Conservation (phyloP, 2,888 invertebrate genomes). For the Lampropteryx suffumata region DNA sequence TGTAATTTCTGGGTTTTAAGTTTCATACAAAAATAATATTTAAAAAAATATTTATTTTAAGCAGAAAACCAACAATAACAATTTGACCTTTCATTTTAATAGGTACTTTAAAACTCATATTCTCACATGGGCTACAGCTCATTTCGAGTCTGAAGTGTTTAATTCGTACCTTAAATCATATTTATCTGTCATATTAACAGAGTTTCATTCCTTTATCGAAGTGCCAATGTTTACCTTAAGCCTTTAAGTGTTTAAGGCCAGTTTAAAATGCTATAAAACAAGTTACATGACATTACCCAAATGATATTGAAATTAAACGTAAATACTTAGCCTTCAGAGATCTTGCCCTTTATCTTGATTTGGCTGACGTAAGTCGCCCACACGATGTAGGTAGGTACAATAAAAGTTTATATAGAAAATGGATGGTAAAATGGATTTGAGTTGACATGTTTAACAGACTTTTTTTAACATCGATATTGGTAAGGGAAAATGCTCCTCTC, state of each 20-base stretch:
- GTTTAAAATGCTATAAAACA: constrained; percentile 26
- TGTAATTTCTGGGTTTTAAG: no score
- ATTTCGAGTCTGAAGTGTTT: constrained; percentile 13
- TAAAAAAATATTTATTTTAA: background rate
- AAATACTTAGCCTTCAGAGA: constrained; percentile 19
- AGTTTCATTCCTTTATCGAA: constrained; percentile 18
- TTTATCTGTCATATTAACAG: constrained; percentile 28
- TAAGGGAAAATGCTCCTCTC: no score
- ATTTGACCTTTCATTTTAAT: background rate
- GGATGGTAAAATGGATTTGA: no score
- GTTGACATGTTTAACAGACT: no score
- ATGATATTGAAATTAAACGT: constrained; percentile 24
- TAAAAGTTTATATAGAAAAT: no score
- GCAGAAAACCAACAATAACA: background rate
- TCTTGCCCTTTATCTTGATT: constrained; percentile 25
- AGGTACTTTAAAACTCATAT: background rate
- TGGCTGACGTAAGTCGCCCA: constrained; percentile 36
- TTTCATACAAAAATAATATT: no score
- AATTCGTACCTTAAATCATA: constrained; percentile 27
- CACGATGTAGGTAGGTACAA: constrained; percentile 16
- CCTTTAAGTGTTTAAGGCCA: constrained; percentile 18
- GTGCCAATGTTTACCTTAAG: constrained; percentile 23
- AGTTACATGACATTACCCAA: constrained; percentile 25
- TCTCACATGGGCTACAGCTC: background rate
- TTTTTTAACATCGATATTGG: no score